Evolutionary conservation across 2,888 invertebrate species (phyloP).

Genomic region (Pterostichus niger): DNA sequence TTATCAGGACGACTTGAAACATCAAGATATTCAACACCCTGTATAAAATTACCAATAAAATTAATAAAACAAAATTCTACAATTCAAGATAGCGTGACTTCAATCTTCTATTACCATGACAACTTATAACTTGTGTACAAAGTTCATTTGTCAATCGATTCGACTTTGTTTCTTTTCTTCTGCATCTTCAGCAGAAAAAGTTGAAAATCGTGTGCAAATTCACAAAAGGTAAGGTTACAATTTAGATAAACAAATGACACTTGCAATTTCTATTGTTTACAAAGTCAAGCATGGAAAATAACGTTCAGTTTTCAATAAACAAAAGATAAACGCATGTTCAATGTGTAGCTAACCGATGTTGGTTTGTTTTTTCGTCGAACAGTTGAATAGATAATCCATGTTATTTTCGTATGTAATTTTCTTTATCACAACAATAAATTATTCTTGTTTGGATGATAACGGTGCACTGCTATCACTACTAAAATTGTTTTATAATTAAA

Average conservation of each 20-base stretch:
- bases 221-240: not conserved
- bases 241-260: not conserved
- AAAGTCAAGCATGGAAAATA: not conserved
- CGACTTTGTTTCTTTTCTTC: slow-evolving; percentile 32
- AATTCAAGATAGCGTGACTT: slow-evolving; percentile 34
- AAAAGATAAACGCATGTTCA: slow-evolving; percentile 7
- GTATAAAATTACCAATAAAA: too few species aligned
- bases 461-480: not conserved
- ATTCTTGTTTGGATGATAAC: not conserved
- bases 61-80: too few species aligned
- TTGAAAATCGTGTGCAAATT: not conserved
- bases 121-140: slow-evolving; percentile 47
- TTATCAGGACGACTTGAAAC: too few species aligned
- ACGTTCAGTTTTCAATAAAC: not conserved
- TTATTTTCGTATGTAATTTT: slow-evolving; percentile 19
- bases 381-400: slow-evolving; percentile 10
- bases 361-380: not conserved
- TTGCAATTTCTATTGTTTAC: not conserved
- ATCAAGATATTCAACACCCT: too few species aligned
- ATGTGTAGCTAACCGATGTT: not conserved
- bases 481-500: not conserved
- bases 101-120: slow-evolving; percentile 42
- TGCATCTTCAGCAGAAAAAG: slow-evolving; percentile 5
- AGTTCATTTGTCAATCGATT: slow-evolving; percentile 48
- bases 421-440: slow-evolving; percentile 20